Base-by-base conservation (phyloP, 2,888 invertebrate species). In the Erynnis tages region DNA sequence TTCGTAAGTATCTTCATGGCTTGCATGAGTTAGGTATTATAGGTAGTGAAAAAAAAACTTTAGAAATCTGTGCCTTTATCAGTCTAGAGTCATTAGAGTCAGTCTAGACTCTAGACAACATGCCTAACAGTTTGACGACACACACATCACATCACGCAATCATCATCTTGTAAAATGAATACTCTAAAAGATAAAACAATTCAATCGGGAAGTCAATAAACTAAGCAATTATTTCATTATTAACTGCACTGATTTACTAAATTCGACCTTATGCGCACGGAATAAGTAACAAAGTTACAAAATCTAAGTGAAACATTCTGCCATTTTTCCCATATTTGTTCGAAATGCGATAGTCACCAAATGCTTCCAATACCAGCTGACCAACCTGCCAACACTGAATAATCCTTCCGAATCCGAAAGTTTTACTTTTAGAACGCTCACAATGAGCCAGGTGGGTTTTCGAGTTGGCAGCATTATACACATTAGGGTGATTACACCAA, bases 401-500 rank as follows among this genome's bases (percentile, higher is more conserved):
- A 53, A 49, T 34, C 34, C 57, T 13, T 17, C 40, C 29, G 25
- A 54, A 47, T 55, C 47, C 10, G 16, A 34, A 34, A 46, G 37
- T 21, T 27, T n/a, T 8, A 7, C 17, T 16, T 43, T 35, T 25
- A 10, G n/a, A 43, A 7, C 4, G n/a, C 8, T 16, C 21, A 38
- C 37, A 29, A 49, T 13, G 13, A 37, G 21, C 6, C 23, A 8
- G 30, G 40, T 21, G 52, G 45, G 13, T 44, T 27, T 37, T 52
- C 34, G 54, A 48, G 10, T 46, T 49, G 21, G 35, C 44, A 27
- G 38, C 45, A 44, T 54, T 52, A 47, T 45, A 56, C 57, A 55
- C 60, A 62, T 62, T 63, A 62, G 54, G 55, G 54, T 57, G 61
- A 63, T 63, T 62, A 61, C 54, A 47, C 48, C 59, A 56, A 61